These are phyloP conservation scores for Rhizomys pruinosus DNA, from an alignment of 2,113 vertebrate species.

Conservation along the genomic window DNA sequence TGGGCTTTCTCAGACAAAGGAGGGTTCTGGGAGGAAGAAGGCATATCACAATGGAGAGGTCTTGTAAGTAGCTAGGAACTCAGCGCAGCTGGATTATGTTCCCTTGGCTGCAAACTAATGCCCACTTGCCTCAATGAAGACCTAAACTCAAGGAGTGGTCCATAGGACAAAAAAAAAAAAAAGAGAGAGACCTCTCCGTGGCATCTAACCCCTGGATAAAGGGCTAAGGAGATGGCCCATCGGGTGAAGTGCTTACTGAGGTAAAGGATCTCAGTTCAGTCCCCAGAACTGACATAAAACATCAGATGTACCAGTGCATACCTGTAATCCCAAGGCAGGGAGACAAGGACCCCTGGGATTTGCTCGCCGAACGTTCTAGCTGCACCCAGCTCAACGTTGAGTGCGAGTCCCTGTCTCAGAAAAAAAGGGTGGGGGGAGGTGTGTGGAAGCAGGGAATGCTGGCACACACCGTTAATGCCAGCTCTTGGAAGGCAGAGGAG, in stretches of 20 bases:
- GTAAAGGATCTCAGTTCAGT: not conserved
- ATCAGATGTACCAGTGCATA: too few species aligned
- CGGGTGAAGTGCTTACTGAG: not conserved
- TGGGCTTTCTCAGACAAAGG: not conserved
- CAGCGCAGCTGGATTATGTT: not conserved
- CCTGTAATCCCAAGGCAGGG: not conserved
- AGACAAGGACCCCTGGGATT: not conserved
- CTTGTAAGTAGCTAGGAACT: not conserved
- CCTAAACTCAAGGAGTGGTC: not conserved
- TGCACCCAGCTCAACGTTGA: not conserved
- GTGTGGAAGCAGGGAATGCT: too few species aligned
- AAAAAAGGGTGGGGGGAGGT: too few species aligned
- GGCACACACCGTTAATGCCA: too few species aligned
- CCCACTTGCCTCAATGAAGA: not conserved
- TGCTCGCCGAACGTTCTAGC: not conserved
- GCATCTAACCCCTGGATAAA: not conserved
- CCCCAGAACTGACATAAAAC: not conserved
- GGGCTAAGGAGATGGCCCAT: not conserved
- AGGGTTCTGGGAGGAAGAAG: not conserved
- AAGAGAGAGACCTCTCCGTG: too few species aligned
- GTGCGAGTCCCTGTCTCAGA: not conserved
- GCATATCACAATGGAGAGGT: not conserved
- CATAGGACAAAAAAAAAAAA: not conserved
- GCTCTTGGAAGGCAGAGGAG: too few species aligned
- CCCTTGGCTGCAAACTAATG: not conserved